Conservation (phyloP, 1,140 invertebrate genomes). For the Atta cephalotes region DNA sequence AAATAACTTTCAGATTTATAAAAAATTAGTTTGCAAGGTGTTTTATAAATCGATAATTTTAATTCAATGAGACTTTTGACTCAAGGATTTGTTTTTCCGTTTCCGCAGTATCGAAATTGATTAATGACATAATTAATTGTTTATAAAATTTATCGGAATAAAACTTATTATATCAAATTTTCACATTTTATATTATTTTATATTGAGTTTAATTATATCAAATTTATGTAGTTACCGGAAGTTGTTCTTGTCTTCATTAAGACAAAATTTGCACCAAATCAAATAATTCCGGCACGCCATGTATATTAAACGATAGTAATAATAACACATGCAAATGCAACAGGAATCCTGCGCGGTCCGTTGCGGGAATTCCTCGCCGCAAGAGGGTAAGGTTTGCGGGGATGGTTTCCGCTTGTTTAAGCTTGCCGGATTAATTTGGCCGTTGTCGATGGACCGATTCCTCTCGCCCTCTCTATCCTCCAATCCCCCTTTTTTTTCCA, state of each 20-base stretch:
- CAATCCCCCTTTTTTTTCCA: constrained; percentile 7
- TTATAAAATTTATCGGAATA: no score
- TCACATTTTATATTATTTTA: no score
- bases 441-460: constrained; percentile 64
- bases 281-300: constrained; percentile 20
- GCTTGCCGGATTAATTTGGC: constrained; percentile 74
- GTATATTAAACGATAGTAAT: constrained; percentile 62
- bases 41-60: background rate
- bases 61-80: background rate
- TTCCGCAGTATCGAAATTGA: background rate
- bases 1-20: background rate
- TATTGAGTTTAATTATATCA: background rate
- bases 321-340: constrained; percentile 63
- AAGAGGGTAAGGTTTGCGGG: constrained; percentile 35
- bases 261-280: constrained; percentile 29
- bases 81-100: background rate
- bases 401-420: constrained; percentile 77
- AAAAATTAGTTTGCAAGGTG: background rate
- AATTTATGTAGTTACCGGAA: background rate
- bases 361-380: constrained; percentile 49
- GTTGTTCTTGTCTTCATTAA: background rate
- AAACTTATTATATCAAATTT: background rate
- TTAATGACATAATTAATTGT: background rate
- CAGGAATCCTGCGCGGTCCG: constrained; percentile 47
- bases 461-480: constrained; percentile 28